phyloP scores from a whole-genome alignment of 2,113 vertebrate genomes.

The Haemorhous mexicanus region DNA sequence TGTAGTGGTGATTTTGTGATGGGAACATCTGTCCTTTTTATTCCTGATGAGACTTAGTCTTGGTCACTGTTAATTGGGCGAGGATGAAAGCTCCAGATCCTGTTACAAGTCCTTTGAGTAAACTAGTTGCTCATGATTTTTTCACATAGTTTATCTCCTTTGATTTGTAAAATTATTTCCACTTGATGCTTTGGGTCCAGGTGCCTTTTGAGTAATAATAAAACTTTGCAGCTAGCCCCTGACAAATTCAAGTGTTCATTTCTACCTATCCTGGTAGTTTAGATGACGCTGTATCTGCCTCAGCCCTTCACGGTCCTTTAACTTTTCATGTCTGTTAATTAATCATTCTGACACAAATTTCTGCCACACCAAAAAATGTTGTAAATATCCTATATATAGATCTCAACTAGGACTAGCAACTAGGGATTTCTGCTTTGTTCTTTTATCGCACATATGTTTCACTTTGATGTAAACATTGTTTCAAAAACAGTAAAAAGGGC shows the following conservation, averaged over 20 bases:
- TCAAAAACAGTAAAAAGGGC: conserved; percentile 42
- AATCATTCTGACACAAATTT: conserved; percentile 50
- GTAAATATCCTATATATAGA: conserved; percentile 53
- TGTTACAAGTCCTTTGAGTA: conserved; percentile 38
- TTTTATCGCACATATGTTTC: conserved; percentile 58
- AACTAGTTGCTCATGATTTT: conserved; percentile 10
- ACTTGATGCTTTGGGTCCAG: conserved; percentile 31
- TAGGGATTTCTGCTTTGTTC: conserved; percentile 53
- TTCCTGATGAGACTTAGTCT: conserved; percentile 6
- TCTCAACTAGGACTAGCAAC: conserved; percentile 10
- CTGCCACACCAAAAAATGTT: conserved; percentile 1
- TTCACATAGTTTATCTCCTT: conserved; percentile 36
- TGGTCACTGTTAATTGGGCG: conserved; percentile 34
- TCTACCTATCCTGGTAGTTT: not conserved
- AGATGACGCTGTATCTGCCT: not conserved
- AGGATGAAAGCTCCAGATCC: conserved; percentile 40
- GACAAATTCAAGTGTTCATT: not conserved
- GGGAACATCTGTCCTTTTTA: conserved; percentile 31
- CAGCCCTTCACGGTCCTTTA: not conserved
- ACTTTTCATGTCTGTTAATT: conserved; percentile 40
- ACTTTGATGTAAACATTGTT: conserved; percentile 58
- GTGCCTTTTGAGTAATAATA: not conserved
- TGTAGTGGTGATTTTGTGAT: conserved; percentile 34
- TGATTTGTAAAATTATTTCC: conserved; percentile 62
- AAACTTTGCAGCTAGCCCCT: not conserved